These are phyloP conservation scores for Encarsia formosa DNA, from an alignment of 2,888 invertebrate species.

Conservation along the genomic window DNA sequence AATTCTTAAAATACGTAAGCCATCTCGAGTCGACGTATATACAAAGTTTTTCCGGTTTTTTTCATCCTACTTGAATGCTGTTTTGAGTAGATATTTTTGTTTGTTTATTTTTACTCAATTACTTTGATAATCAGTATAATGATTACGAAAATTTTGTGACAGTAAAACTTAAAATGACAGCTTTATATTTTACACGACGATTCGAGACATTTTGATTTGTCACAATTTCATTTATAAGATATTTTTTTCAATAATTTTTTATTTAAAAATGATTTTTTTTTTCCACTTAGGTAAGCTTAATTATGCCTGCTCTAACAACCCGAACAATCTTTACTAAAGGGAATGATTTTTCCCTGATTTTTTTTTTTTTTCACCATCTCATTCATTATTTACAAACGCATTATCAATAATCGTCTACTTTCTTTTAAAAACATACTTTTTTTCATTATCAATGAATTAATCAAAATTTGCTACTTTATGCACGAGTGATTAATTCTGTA, in stretches of 20 bases:
- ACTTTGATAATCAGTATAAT: slow-evolving; percentile 1
- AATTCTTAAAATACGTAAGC: slow-evolving; percentile 23
- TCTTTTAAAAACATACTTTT: too few relatives aligned
- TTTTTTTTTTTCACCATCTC: neutral
- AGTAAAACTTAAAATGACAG: slow-evolving; percentile 9
- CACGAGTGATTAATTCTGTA: too few relatives aligned
- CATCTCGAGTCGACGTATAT: slow-evolving; percentile 18
- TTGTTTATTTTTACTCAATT: slow-evolving; percentile 1
- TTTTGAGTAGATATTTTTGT: slow-evolving; percentile 3
- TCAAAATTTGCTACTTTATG: too few relatives aligned
- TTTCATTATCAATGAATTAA: too few relatives aligned
- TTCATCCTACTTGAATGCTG: slow-evolving; percentile 15
- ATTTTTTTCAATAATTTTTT: too few relatives aligned
- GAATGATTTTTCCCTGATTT: neutral
- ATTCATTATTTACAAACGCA: slow-evolving; percentile 18
- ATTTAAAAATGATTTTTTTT: neutral
- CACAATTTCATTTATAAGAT: slow-evolving; percentile 1
- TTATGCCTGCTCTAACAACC: slow-evolving; percentile 19
- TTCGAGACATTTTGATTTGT: slow-evolving; percentile 18
- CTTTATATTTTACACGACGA: slow-evolving; percentile 14
- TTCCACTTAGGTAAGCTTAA: slow-evolving; percentile 25
- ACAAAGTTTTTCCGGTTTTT: slow-evolving; percentile 13
- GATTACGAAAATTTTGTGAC: slow-evolving; percentile 6
- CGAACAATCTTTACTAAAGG: slow-evolving; percentile 27
- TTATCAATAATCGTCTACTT: slow-evolving; percentile 13